Evolutionary conservation across 2,888 invertebrate genomes (phyloP).

Genomic region (Amblyjoppa proteus): DNA sequence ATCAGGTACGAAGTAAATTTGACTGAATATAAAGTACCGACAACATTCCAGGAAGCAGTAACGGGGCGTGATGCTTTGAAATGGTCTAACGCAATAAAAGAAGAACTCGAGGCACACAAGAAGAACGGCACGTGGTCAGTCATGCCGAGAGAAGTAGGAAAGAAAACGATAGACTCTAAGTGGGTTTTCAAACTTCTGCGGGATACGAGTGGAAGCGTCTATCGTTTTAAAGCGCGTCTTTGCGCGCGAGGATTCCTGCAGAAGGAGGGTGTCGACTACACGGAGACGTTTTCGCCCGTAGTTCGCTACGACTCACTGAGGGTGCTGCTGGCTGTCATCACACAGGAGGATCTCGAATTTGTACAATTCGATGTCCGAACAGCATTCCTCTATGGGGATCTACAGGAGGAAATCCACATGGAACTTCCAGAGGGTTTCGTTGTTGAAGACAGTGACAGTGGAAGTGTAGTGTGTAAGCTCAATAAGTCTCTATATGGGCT

Average conservation of each 20-base stretch:
- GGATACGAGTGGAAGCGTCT: background rate
- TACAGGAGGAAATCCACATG: conserved; percentile 40
- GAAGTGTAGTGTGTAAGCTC: conserved; percentile 45
- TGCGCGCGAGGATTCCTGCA: conserved; percentile 40
- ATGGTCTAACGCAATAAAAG: background rate
- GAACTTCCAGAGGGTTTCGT: conserved; percentile 38
- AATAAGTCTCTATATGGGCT: conserved; percentile 63
- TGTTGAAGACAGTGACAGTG: background rate
- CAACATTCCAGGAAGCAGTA: background rate
- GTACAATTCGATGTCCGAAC: conserved; percentile 46
- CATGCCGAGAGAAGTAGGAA: background rate
- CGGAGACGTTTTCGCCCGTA: conserved; percentile 23
- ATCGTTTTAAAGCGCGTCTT: conserved; percentile 18
- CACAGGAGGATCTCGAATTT: conserved; percentile 35
- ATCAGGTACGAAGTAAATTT: background rate
- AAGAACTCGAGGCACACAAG: conserved; percentile 19
- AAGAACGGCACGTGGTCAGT: conserved; percentile 22
- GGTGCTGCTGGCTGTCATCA: too few species aligned
- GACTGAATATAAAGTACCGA: background rate
- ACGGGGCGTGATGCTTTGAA: background rate
- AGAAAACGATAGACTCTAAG: conserved; percentile 23
- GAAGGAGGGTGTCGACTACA: conserved; percentile 11
- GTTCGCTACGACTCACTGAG: too few species aligned
- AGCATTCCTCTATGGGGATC: conserved; percentile 36
- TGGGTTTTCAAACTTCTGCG: conserved; percentile 15